Conservation (phyloP, 2,888 invertebrate genomes). For the Watsonalla cultraria region DNA sequence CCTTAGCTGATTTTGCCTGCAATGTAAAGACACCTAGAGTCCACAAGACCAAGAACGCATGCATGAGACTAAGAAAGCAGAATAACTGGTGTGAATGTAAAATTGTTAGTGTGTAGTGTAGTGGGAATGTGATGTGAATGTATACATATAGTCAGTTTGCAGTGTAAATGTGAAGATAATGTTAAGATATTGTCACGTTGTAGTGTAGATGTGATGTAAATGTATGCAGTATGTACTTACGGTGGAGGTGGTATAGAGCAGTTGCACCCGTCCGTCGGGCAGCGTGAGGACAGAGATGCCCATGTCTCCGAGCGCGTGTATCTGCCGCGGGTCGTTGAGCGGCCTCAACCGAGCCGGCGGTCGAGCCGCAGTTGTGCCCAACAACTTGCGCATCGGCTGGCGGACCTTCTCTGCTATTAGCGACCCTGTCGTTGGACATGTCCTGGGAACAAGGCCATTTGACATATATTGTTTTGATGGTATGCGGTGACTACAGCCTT, state of each 20-base stretch:
- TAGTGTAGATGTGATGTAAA: neutral
- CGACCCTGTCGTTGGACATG: slow-evolving; percentile 91
- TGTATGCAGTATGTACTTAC: slow-evolving; percentile 72
- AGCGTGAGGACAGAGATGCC: slow-evolving; percentile 95
- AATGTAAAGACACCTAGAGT: slow-evolving; percentile 12
- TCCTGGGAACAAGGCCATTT: slow-evolving; percentile 66
- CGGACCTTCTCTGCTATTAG: slow-evolving; percentile 91
- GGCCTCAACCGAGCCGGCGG: slow-evolving; percentile 86
- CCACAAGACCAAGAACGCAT: too few species aligned
- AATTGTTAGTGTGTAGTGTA: too few species aligned
- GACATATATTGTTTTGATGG: neutral
- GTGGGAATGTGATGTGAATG: too few species aligned
- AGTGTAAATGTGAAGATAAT: too few species aligned
- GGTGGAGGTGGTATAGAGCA: slow-evolving; percentile 92
- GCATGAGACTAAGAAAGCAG: too few species aligned
- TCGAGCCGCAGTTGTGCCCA: slow-evolving; percentile 82
- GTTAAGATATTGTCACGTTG: too few species aligned
- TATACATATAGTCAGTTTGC: too few species aligned
- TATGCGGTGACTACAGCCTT: neutral
- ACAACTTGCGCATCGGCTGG: slow-evolving; percentile 89
- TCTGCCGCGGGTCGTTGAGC: slow-evolving; percentile 91
- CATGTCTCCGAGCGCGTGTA: slow-evolving; percentile 93
- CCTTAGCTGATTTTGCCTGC: slow-evolving; percentile 90
- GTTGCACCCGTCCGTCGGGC: slow-evolving; percentile 93
- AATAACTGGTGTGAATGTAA: too few species aligned